Base-by-base conservation (phyloP, 2,888 invertebrate genomes). In the Troglohyphantes excavatus region DNA sequence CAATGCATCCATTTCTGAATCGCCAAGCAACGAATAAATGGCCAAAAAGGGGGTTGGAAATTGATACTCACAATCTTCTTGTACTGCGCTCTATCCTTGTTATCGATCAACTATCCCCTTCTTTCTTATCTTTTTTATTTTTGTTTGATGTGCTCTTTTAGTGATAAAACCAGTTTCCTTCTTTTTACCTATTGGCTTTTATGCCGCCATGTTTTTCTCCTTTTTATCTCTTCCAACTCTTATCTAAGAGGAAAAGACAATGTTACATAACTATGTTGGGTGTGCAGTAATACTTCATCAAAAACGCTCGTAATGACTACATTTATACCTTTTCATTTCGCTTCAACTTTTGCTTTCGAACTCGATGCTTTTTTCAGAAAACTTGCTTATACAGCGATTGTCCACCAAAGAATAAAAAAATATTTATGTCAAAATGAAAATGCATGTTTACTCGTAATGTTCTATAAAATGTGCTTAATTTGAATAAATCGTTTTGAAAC, bases 111-210 rank as follows among this genome's bases (percentile, higher is more conserved):
- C 88, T 53, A 70, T 75, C 82, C 46, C 67, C 76, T 9, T 27
- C 61, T 84, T 84, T 75, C 85, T 85, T 85, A 85, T 85, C 76
- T 81, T 82, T 84, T 86, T 89, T 88, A 88, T 82, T 88, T 82
- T 88, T 88, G 88, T 82, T 82, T 89, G 82, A 89, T 82, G 27
- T 89, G 68, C 88, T 81, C 88, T 82, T 82, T 76, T 82, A 67
- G 67, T 82, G 88, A 89, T 89, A 89, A 89, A 75, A 82, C 88
- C 75, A 61, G 73, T 68, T 82, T 82, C 82, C 88, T 88, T 65
- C 67, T 43, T 81, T 88, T 88, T 81, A 88, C 73, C 81, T 73
- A 81, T 68, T 88, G 87, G 73, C 87, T 88, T 88, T 88, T 88
- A 88, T 88, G 33, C 75, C 79, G 19, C 68, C 82, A 76, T 86